Percentiles rank a stretch among this genome's conserved stretches.
Conservation (phyloP, 2,888 invertebrate species). For the Nymphalis polychloros region DNA sequence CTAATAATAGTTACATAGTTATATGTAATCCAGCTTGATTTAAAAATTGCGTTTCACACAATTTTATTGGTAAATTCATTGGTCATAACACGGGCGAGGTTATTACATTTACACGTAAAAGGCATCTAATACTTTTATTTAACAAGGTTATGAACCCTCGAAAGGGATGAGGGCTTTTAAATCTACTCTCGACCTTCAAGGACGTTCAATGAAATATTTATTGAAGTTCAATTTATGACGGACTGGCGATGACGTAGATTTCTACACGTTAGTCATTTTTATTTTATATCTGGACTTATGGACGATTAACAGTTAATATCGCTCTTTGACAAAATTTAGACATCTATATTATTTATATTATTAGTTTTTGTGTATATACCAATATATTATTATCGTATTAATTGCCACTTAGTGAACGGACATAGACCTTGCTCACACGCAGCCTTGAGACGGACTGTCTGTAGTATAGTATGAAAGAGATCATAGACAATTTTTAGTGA, state of each 20-base stretch:
- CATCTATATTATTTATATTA: too few species aligned
- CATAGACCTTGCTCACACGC: too few species aligned
- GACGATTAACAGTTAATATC: neutral
- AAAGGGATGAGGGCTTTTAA: conserved; percentile 43
- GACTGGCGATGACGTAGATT: neutral
- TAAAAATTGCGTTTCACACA: neutral
- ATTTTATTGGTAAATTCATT: conserved; percentile 13
- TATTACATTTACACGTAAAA: conserved; percentile 29
- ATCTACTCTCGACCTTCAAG: conserved; percentile 37
- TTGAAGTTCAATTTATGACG: conserved; percentile 47
- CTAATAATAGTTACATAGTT: too few species aligned
- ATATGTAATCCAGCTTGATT: neutral
- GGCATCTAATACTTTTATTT: conserved; percentile 39
- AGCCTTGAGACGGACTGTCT: too few species aligned
- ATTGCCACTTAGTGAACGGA: too few species aligned
- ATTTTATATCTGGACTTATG: neutral
- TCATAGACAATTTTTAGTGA: too few species aligned
- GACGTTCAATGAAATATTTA: conserved; percentile 52
- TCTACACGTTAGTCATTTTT: neutral
- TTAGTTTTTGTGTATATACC: too few species aligned
- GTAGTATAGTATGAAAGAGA: too few species aligned
- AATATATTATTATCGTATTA: too few species aligned
- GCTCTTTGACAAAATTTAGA: too few species aligned
- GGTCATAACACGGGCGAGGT: conserved; percentile 3
- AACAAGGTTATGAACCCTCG: conserved; percentile 33